These are phyloP conservation scores for Pyrgilauda ruficollis DNA, from an alignment of 2,113 vertebrate genomes.

Conservation along the genomic window DNA sequence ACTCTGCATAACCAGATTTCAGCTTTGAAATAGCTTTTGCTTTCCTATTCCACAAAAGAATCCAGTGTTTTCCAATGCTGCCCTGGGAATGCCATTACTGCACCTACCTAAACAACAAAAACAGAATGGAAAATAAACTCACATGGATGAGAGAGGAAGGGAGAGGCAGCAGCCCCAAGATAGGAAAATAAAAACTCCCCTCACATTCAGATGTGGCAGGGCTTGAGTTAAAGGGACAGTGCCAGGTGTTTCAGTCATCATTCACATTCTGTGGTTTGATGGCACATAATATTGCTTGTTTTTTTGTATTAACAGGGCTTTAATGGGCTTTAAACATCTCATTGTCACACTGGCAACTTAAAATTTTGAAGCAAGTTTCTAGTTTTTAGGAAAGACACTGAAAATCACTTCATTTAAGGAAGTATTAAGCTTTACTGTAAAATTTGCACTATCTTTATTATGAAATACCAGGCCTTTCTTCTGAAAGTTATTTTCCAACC, in stretches of 20 bases:
- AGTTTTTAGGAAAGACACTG: not conserved
- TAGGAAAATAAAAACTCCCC: not conserved
- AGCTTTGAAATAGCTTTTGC: not conserved
- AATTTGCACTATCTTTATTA: slow-evolving; percentile 8
- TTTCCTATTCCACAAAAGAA: not conserved
- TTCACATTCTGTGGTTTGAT: not conserved
- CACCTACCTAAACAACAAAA: slow-evolving; percentile 27
- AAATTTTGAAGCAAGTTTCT: not conserved
- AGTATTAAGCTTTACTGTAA: not conserved
- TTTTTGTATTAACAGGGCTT: not conserved
- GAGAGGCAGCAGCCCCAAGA: not conserved
- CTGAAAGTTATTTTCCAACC: slow-evolving; percentile 11
- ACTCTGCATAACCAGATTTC: not conserved
- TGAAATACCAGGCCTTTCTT: not conserved
- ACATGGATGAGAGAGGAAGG: not conserved
- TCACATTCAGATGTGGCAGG: not conserved
- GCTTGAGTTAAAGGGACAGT: not conserved
- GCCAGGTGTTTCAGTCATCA: slow-evolving; percentile 11
- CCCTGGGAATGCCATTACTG: slow-evolving; percentile 16
- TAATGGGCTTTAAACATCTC: not conserved
- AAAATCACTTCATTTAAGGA: not conserved
- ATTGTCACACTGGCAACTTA: not conserved
- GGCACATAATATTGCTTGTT: not conserved
- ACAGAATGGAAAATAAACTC: slow-evolving; percentile 19
- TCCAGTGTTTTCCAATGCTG: not conserved